Conservation (phyloP, 2,797 vertebrate species). For the Aldrovandia affinis region DNA sequence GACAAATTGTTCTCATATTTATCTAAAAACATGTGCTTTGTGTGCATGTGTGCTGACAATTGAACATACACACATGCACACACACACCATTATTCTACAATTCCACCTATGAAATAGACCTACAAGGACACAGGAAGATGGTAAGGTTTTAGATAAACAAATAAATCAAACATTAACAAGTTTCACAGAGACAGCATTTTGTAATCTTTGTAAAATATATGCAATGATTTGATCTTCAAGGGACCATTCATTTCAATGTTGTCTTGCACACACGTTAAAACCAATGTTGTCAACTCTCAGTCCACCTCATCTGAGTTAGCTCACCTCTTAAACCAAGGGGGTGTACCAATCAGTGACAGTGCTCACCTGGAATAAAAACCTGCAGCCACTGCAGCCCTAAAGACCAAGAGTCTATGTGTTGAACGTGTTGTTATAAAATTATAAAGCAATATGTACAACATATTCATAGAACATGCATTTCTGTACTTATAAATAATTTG, state of each 20-base stretch:
- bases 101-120: neutral
- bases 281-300: too few species aligned
- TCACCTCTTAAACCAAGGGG: too few species aligned
- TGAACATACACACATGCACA: neutral
- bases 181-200: neutral
- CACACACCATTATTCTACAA: neutral
- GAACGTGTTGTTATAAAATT: conserved; percentile 8
- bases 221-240: neutral
- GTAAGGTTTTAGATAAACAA: neutral
- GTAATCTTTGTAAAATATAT: neutral
- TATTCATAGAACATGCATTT: neutral
- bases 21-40: neutral
- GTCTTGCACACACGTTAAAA: too few species aligned
- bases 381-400: too few species aligned
- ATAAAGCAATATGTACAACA: conserved; percentile 18
- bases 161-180: neutral
- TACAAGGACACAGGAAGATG: neutral
- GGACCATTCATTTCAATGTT: too few species aligned
- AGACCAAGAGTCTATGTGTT: too few species aligned
- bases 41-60: neutral
- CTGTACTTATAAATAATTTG: conserved; percentile 16
- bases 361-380: too few species aligned
- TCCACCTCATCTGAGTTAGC: too few species aligned
- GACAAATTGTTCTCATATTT: neutral
- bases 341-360: too few species aligned